Evolutionary conservation across 2,797 vertebrate species (phyloP).

Genomic region (Chaetophractus vellerosus): DNA sequence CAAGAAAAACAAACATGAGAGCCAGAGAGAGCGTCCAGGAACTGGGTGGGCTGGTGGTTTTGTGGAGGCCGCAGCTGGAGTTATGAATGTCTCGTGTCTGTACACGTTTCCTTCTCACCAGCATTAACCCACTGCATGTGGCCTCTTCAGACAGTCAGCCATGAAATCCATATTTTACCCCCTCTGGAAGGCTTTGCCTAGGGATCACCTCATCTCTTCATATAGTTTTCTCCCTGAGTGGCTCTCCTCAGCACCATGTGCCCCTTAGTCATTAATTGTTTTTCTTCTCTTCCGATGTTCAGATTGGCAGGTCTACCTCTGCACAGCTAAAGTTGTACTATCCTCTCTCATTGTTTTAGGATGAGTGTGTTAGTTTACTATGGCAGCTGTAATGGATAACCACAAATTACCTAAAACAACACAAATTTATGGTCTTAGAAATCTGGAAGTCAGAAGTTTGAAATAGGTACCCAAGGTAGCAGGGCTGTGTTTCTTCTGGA

Average conservation of each 20-base stretch:
- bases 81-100: neutral
- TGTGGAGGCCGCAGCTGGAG: neutral
- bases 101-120: fast-evolving
- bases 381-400: neutral
- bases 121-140: fast-evolving
- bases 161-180: neutral
- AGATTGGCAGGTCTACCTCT: neutral
- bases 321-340: neutral
- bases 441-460: neutral
- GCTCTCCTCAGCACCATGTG: neutral
- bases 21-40: neutral
- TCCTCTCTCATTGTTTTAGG: neutral
- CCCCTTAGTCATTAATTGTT: neutral
- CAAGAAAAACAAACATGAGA: neutral
- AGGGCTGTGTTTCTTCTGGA: neutral
- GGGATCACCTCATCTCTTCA: neutral
- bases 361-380: neutral
- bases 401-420: neutral
- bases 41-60: neutral
- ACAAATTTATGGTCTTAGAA: neutral
- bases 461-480: neutral
- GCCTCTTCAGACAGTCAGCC: neutral
- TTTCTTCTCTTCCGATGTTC: neutral
- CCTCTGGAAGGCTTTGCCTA: neutral
- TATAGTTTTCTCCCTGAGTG: neutral